Conservation (phyloP, 2,888 invertebrate genomes). For the Morpho helenor region DNA sequence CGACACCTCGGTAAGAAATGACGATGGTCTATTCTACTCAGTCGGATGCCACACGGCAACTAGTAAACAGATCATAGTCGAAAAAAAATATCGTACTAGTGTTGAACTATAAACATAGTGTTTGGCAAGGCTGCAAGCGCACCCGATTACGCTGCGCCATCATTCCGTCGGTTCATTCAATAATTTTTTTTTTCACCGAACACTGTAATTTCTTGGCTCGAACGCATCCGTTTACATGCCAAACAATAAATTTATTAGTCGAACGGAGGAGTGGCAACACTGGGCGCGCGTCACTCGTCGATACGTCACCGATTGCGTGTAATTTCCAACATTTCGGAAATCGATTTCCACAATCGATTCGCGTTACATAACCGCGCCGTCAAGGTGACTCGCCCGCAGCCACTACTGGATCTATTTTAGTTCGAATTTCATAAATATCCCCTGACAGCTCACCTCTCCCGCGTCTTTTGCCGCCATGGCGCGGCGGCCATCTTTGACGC, state of each 20-base stretch:
- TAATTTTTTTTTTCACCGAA: constrained; percentile 71
- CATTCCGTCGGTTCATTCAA: constrained; percentile 75
- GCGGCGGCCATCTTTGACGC: constrained; percentile 59
- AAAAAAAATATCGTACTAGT: constrained; percentile 51
- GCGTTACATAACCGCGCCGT: constrained; percentile 66
- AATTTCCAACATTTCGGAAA: constrained; percentile 58
- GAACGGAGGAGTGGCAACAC: constrained; percentile 75
- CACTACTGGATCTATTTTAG: constrained; percentile 74
- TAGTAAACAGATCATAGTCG: constrained; percentile 49
- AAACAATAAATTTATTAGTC: constrained; percentile 79
- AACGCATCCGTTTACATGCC: constrained; percentile 79
- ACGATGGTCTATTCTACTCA: too few relatives aligned
- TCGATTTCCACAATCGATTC: constrained; percentile 53
- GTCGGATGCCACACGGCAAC: not conserved
- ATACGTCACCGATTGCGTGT: constrained; percentile 67
- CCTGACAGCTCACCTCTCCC: constrained; percentile 76
- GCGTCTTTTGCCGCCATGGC: constrained; percentile 59
- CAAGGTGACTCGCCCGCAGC: constrained; percentile 76
- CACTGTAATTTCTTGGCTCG: constrained; percentile 78
- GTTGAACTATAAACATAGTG: constrained; percentile 62
- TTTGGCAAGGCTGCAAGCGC: constrained; percentile 66
- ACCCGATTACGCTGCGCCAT: constrained; percentile 69
- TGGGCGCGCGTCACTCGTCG: constrained; percentile 61
- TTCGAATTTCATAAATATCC: constrained; percentile 78
- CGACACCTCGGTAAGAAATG: not conserved